Conservation (phyloP, 1,140 invertebrate species). For the Zaprionus inermis region DNA sequence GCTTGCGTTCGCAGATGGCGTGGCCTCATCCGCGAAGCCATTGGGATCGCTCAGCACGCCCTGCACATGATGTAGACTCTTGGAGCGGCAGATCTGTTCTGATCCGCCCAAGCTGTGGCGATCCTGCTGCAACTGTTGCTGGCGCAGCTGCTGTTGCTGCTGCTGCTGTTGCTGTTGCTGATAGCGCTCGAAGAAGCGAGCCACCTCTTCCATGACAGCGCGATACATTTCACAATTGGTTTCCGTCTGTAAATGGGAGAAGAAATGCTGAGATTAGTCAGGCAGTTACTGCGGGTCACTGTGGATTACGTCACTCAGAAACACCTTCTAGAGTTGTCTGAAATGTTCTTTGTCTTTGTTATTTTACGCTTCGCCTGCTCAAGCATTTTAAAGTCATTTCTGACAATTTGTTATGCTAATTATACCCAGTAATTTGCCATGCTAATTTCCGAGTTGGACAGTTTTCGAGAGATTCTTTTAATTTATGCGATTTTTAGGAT, state of each 20-base stretch:
- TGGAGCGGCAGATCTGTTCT: conserved; percentile 82
- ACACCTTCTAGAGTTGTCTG: background rate
- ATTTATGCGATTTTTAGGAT: conserved; percentile 20
- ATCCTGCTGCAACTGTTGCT: conserved; percentile 51
- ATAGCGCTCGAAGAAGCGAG: conserved; percentile 89
- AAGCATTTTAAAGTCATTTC: conserved; percentile 34
- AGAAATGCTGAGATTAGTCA: background rate
- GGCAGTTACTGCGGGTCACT: background rate
- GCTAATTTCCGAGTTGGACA: conserved; percentile 22
- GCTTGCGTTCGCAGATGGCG: background rate
- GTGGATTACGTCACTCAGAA: background rate
- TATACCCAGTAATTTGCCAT: conserved; percentile 40
- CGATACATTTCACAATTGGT: conserved; percentile 91
- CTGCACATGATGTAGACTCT: conserved; percentile 86
- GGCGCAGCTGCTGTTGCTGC: conserved; percentile 50
- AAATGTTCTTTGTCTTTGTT: conserved; percentile 1
- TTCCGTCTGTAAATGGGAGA: conserved; percentile 86
- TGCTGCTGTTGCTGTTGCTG: conserved; percentile 69
- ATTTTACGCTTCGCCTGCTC: conserved; percentile 50
- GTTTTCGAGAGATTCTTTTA: conserved; percentile 13
- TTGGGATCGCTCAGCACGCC: conserved; percentile 57
- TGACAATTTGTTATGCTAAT: conserved; percentile 40
- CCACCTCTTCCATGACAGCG: conserved; percentile 91
- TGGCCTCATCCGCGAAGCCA: conserved; percentile 68
- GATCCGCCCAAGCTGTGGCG: conserved; percentile 33